Evolutionary conservation across 2,888 invertebrate genomes (phyloP), one percentile per base, ranked within the genome.

Genomic region (Abrostola tripartita): DNA sequence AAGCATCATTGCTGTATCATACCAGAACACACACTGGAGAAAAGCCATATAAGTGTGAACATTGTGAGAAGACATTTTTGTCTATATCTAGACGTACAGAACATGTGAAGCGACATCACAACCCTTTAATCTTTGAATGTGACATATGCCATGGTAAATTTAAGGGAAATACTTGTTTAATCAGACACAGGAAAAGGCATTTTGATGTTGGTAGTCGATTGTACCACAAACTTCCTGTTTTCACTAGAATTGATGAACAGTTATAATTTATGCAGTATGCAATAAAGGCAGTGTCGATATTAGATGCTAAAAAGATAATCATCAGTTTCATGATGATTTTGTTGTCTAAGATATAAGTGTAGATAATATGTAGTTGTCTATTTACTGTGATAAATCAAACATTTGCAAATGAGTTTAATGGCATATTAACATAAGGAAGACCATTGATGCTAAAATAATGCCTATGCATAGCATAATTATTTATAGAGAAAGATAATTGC

Each of bases 11-110:
- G n/a, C 42, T 82, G 11, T 84, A 84, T 55, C 88, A 88, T 53
- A 86, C 82, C 2, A 70, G 88, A 41, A 80, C 71, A 0, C 88
- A 88, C 47, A 88, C 87, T 0, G 88, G 88, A 5, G 88, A 87
- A 44, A 84, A 74, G 5, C 87, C 88, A 0, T 88, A 85, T 49
- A 58, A 78, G 44, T 88, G 88, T 75, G 68, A 79, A 7, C 37
- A 71, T 41, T 88, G 88, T 75, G 81, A 83, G 8, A 62, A 71
- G 59, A 62, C 64, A 14, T 88, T 87, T 56, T 40, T 87, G 6
- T 86, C 87, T 10, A 73, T 81, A 6, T 86, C 86, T 0, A 74
- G 87, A 35, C 77, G 86, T 0, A 64, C 81, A 37, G 81, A 84
- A 50, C 88, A 88, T 69, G 61, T 81, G 0, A 78, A 80, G 40